These are phyloP conservation scores for Drosophila anomalata DNA, from an alignment of 2,888 invertebrate genomes.

Conservation along the genomic window DNA sequence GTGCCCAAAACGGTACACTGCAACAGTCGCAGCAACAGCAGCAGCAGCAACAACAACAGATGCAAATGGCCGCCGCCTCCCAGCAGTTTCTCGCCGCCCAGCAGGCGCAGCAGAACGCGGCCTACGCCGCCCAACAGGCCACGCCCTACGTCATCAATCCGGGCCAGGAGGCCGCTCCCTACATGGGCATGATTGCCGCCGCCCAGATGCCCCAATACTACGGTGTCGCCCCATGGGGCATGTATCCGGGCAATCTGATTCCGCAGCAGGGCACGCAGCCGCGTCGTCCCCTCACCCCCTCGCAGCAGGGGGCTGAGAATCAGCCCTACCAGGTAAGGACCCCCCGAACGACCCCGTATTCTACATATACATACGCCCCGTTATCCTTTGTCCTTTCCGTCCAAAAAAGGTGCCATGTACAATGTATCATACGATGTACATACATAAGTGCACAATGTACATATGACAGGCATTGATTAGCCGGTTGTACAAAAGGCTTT, in stretches of 20 bases:
- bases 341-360: background rate
- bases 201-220: conserved; percentile 94
- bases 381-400: background rate
- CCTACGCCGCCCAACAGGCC: conserved; percentile 87
- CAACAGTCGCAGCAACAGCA: conserved; percentile 84
- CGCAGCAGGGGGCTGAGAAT: conserved; percentile 86
- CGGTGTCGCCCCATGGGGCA: conserved; percentile 95
- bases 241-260: conserved; percentile 92
- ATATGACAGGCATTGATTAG: conserved; percentile 28
- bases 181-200: conserved; percentile 92
- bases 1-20: conserved; percentile 89
- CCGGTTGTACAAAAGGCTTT: conserved; percentile 17
- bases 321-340: conserved; percentile 84
- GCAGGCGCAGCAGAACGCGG: conserved; percentile 89
- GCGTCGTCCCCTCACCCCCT: conserved; percentile 91
- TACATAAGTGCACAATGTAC: conserved; percentile 36
- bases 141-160: conserved; percentile 95
- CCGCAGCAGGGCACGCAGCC: conserved; percentile 89
- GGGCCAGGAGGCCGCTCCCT: conserved; percentile 89
- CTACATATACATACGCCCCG: background rate
- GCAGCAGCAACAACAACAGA: conserved; percentile 86
- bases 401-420: background rate
- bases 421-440: conserved; percentile 9
- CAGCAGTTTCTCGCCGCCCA: conserved; percentile 90
- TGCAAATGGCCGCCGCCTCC: conserved; percentile 88